A percentile compares a stretch with the other conserved stretches of the same genome.
These are phyloP conservation scores for Trichonephila inaurata DNA, from an alignment of 1,140 invertebrate species.

Conservation along the genomic window DNA sequence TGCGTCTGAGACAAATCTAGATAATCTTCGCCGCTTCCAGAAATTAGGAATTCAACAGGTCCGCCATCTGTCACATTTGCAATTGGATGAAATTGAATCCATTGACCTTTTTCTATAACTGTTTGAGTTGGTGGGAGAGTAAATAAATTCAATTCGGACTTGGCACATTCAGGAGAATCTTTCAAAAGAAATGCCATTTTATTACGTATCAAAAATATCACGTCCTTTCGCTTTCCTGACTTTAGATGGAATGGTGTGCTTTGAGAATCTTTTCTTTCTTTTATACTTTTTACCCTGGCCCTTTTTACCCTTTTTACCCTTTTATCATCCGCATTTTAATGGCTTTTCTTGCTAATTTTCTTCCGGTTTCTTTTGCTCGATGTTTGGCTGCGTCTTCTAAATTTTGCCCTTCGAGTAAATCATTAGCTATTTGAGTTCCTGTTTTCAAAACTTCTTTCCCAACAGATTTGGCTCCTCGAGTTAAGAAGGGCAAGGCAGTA, in stretches of 20 bases:
- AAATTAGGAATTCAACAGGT: constrained; percentile 46
- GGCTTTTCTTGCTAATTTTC: neutral
- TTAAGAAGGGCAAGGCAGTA: constrained; percentile 11
- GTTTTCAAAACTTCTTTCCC: constrained; percentile 10
- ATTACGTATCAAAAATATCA: constrained; percentile 60
- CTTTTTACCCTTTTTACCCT: too few relatives aligned
- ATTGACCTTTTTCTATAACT: constrained; percentile 56
- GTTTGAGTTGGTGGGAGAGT: constrained; percentile 50
- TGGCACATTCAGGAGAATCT: constrained; percentile 48
- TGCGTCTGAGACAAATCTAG: constrained; percentile 33
- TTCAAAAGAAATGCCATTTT: constrained; percentile 38
- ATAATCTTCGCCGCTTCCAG: constrained; percentile 32
- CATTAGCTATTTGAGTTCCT: neutral
- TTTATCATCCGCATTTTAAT: constrained; percentile 19
- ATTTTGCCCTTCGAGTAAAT: constrained; percentile 47
- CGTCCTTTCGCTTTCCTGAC: neutral
- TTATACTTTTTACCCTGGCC: constrained; percentile 17
- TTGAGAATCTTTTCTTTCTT: constrained; percentile 24
- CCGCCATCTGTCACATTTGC: constrained; percentile 28
- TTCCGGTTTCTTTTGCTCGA: constrained; percentile 36
- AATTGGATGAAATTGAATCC: constrained; percentile 56
- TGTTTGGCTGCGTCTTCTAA: neutral
- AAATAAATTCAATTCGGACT: constrained; percentile 36
- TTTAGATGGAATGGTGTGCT: neutral
- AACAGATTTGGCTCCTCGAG: neutral